These are phyloP conservation scores for Charadrius vociferus DNA, from an alignment of 2,113 vertebrate genomes.

Conservation along the genomic window DNA sequence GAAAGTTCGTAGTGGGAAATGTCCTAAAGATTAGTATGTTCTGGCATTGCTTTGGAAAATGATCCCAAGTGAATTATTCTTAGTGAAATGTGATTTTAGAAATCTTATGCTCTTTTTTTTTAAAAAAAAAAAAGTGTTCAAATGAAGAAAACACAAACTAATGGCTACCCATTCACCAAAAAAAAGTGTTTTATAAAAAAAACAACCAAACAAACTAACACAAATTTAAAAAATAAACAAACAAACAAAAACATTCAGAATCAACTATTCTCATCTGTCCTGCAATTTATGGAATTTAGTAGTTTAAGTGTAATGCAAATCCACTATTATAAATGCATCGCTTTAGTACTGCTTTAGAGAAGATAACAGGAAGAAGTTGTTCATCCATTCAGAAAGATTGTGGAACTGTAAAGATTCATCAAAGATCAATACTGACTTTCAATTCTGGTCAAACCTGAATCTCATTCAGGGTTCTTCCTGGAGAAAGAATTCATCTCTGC, in stretches of 20 bases:
- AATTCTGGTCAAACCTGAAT: not conserved
- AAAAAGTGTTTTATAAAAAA: not conserved
- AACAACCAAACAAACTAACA: not conserved
- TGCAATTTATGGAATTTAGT: not conserved
- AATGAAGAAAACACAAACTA: not conserved
- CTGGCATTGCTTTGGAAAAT: not conserved
- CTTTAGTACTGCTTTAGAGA: not conserved
- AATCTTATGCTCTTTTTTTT: not conserved
- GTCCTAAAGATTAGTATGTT: not conserved
- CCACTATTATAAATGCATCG: not conserved
- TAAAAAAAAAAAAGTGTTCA: not conserved
- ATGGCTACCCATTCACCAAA: not conserved
- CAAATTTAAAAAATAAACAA: not conserved
- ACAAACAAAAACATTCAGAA: not conserved
- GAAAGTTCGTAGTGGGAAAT: not conserved
- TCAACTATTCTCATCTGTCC: not conserved
- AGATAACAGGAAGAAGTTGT: not conserved
- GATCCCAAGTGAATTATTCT: not conserved
- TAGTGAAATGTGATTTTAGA: not conserved
- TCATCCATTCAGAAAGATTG: not conserved
- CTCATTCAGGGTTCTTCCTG: not conserved
- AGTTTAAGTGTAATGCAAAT: not conserved
- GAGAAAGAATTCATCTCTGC: not conserved
- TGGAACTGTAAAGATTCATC: not conserved
- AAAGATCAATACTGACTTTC: not conserved